Conservation (phyloP, 2,797 vertebrate species). For the Darevskia nairensis region DNA sequence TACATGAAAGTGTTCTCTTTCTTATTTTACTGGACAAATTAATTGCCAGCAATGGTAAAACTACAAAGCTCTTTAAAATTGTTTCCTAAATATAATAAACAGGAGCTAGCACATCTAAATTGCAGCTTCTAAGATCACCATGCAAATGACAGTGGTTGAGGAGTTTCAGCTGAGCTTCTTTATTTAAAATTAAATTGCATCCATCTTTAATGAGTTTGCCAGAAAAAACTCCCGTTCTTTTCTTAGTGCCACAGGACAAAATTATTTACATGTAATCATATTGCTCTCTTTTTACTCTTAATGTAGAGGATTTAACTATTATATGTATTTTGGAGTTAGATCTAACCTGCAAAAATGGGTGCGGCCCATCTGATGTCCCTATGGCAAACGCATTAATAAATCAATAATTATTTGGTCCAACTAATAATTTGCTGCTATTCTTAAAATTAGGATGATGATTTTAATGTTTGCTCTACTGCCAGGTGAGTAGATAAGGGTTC, state of each 20-base stretch:
- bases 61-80: slow-evolving; percentile 63
- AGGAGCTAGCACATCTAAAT: slow-evolving; percentile 47
- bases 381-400: not conserved
- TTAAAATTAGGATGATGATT: not conserved
- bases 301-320: not conserved
- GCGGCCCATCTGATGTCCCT: not conserved
- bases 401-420: slow-evolving; percentile 3
- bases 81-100: slow-evolving; percentile 62
- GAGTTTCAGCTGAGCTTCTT: slow-evolving; percentile 28
- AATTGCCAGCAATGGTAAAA: slow-evolving; percentile 66
- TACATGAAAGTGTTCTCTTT: slow-evolving; percentile 67
- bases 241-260: not conserved
- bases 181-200: not conserved
- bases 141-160: slow-evolving; percentile 30
- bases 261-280: not conserved
- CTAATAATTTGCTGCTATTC: slow-evolving; percentile 7
- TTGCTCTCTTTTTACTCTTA: not conserved
- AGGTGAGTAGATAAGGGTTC: not conserved
- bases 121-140: slow-evolving; percentile 40
- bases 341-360: not conserved
- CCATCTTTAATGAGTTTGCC: not conserved
- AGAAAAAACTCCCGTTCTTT: not conserved
- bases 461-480: not conserved
- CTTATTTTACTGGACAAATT: slow-evolving; percentile 69
- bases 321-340: not conserved